Percentiles rank a stretch among this genome's conserved stretches.
Conservation (phyloP, 2,888 invertebrate genomes). For the Hybos culiciformis region DNA sequence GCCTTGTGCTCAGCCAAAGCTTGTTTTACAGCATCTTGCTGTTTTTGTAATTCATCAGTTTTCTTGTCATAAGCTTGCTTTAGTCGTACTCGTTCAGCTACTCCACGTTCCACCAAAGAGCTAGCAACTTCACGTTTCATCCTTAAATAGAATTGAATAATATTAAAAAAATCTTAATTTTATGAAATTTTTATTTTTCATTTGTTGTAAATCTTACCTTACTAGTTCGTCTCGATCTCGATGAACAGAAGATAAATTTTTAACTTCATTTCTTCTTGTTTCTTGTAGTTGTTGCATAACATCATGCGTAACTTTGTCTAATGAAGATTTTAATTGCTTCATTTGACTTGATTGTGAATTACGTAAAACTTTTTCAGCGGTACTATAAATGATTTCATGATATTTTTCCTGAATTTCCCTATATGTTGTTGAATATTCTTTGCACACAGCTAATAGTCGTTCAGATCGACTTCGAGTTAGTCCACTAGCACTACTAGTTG, state of each 20-base stretch:
- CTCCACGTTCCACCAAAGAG: slow-evolving; percentile 70
- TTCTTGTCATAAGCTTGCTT: slow-evolving; percentile 63
- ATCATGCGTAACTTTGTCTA: slow-evolving; percentile 57
- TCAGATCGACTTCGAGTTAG: slow-evolving; percentile 51
- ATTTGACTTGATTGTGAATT: slow-evolving; percentile 67
- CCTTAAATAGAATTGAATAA: slow-evolving; percentile 16
- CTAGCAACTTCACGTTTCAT: slow-evolving; percentile 37
- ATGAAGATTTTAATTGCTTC: slow-evolving; percentile 56
- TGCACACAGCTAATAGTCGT: slow-evolving; percentile 45
- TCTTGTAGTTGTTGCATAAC: slow-evolving; percentile 70
- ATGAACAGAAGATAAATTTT: slow-evolving; percentile 71
- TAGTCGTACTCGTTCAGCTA: slow-evolving; percentile 72
- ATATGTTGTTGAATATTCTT: slow-evolving; percentile 56
- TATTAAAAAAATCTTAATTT: not conserved
- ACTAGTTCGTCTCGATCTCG: slow-evolving; percentile 82
- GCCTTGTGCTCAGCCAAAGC: slow-evolving; percentile 51
- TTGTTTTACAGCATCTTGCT: slow-evolving; percentile 63
- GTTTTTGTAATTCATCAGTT: slow-evolving; percentile 57
- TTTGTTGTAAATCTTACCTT: slow-evolving; percentile 44
- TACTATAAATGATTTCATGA: slow-evolving; percentile 61
- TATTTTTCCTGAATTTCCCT: slow-evolving; percentile 70
- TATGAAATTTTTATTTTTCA: not conserved
- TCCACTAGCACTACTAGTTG: slow-evolving; percentile 34
- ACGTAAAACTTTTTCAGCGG: slow-evolving; percentile 68
- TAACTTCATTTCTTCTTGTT: slow-evolving; percentile 75